phyloP scores from a whole-genome alignment of 2,113 vertebrate species.

The Misgurnus mizolepis region DNA sequence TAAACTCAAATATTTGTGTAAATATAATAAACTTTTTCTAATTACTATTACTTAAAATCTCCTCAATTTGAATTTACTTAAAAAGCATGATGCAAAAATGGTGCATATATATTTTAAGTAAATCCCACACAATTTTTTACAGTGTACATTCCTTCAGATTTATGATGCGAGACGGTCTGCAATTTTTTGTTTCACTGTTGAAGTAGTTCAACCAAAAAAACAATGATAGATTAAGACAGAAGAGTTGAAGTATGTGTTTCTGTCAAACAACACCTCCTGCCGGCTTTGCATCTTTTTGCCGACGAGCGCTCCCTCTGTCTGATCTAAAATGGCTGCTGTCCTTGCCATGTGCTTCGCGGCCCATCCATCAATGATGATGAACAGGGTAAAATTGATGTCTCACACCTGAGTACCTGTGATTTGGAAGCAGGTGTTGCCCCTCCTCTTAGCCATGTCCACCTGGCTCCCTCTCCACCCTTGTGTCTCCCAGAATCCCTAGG shows the following conservation, averaged over 20 bases:
- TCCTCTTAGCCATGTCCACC: background rate
- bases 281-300: background rate
- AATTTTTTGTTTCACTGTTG: too few relatives aligned
- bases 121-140: too few relatives aligned
- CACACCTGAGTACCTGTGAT: slow-evolving; percentile 52
- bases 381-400: slow-evolving; percentile 44
- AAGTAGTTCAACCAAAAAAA: background rate
- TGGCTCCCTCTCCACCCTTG: slow-evolving; percentile 17
- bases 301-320: slow-evolving; percentile 1
- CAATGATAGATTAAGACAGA: background rate
- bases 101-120: too few relatives aligned
- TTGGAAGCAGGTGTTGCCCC: slow-evolving; percentile 33
- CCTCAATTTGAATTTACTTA: too few relatives aligned
- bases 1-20: too few relatives aligned
- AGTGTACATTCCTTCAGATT: too few relatives aligned
- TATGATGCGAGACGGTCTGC: too few relatives aligned
- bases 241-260: background rate
- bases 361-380: slow-evolving; percentile 42
- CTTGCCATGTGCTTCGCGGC: slow-evolving; percentile 29
- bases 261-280: slow-evolving; percentile 18
- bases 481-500: slow-evolving; percentile 22
- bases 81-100: too few relatives aligned
- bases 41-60: too few relatives aligned
- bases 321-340: slow-evolving; percentile 36
- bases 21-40: too few relatives aligned